These are phyloP conservation scores for Diaphora mendica DNA, from an alignment of 2,888 invertebrate species.

Conservation along the genomic window DNA sequence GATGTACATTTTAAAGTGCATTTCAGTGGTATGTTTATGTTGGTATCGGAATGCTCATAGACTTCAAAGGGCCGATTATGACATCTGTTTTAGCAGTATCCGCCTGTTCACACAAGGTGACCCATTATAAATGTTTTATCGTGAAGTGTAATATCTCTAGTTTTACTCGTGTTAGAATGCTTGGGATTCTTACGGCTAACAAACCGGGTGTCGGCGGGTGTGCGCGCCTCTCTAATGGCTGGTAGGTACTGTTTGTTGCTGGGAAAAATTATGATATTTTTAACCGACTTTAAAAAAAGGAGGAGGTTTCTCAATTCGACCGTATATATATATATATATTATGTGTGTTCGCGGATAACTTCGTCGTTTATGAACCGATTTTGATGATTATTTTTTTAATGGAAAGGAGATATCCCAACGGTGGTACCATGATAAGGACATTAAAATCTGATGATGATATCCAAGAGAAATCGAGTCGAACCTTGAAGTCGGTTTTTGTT, in stretches of 20 bases:
- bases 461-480: no score
- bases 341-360: no score
- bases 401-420: no score
- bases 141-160: slow-evolving; percentile 40
- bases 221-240: slow-evolving; percentile 3
- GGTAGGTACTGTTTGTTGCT: slow-evolving; percentile 1
- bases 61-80: slow-evolving; percentile 64
- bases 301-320: no score
- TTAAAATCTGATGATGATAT: no score
- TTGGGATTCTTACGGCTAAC: slow-evolving; percentile 33
- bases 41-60: slow-evolving; percentile 40
- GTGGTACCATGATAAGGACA: no score
- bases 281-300: no score
- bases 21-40: background rate
- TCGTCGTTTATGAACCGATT: no score
- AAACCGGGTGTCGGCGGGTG: slow-evolving; percentile 21
- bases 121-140: slow-evolving; percentile 53
- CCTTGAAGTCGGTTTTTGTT: no score
- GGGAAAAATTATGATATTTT: background rate
- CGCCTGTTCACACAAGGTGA: slow-evolving; percentile 55
- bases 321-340: no score
- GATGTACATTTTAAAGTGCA: background rate
- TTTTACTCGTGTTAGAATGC: slow-evolving; percentile 42
- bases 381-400: no score
- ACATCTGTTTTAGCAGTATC: slow-evolving; percentile 61